Conservation (phyloP, 1,140 invertebrate genomes). For the Magallana angulata region DNA sequence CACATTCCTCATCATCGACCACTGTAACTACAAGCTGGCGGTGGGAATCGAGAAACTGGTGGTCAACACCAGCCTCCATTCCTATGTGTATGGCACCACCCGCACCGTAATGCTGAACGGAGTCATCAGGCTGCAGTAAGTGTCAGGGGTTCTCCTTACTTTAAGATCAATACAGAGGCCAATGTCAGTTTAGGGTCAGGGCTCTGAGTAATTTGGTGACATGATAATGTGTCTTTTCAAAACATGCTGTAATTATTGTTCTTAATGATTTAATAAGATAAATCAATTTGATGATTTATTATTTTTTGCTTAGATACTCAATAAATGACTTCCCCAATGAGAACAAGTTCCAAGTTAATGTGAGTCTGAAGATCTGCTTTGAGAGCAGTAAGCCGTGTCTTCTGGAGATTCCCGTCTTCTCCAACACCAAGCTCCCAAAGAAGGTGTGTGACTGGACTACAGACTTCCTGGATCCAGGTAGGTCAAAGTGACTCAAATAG, state of each 20-base stretch:
- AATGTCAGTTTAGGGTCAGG: too few species aligned
- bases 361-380: slow-evolving; percentile 58
- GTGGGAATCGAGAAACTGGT: slow-evolving; percentile 53
- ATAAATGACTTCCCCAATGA: slow-evolving; percentile 54
- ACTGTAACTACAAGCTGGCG: slow-evolving; percentile 50
- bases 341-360: slow-evolving; percentile 51
- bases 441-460: slow-evolving; percentile 55
- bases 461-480: slow-evolving; percentile 38
- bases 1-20: slow-evolving; percentile 45
- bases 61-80: slow-evolving; percentile 36
- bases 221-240: too few species aligned
- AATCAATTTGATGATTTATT: too few species aligned
- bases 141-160: not conserved
- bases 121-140: slow-evolving; percentile 46
- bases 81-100: slow-evolving; percentile 34
- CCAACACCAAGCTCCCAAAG: slow-evolving; percentile 55
- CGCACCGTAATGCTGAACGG: slow-evolving; percentile 27
- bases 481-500: not conserved
- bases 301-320: slow-evolving; percentile 46
- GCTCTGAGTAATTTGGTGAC: too few species aligned
- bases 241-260: too few species aligned
- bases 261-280: too few species aligned
- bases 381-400: slow-evolving; percentile 50
- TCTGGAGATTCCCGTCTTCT: slow-evolving; percentile 50
- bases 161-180: too few species aligned